Conservation (phyloP, 2,888 invertebrate species). For the Drosophila buzzatii region DNA sequence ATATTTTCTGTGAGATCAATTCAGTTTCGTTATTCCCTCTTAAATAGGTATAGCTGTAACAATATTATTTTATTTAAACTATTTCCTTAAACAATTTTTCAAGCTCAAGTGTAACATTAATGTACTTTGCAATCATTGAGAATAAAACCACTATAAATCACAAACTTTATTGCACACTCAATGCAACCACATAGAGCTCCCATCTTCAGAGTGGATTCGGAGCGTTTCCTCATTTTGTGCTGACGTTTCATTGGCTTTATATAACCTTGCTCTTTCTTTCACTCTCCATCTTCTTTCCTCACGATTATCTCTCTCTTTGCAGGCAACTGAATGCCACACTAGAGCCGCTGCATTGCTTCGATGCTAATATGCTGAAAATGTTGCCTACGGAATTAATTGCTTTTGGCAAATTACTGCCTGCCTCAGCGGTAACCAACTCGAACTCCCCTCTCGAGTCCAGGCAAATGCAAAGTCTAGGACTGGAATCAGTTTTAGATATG, state of each 20-base stretch:
- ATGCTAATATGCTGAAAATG: conserved; percentile 84
- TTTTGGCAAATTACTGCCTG: conserved; percentile 84
- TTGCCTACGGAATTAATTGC: conserved; percentile 85
- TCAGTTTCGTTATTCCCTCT: not conserved
- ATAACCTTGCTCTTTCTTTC: not conserved
- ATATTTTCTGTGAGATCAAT: not conserved
- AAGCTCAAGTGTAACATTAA: not conserved
- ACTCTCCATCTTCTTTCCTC: too few species aligned
- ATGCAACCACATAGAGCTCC: not conserved
- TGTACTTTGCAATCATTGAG: not conserved
- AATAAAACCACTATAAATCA: not conserved
- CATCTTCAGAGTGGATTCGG: not conserved
- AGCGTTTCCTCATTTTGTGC: conserved; percentile 26
- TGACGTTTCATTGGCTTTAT: conserved; percentile 35
- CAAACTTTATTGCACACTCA: conserved; percentile 8
- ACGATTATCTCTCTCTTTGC: conserved; percentile 2
- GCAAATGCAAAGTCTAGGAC: conserved; percentile 56
- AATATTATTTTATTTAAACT: too few species aligned
- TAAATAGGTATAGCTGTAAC: not conserved
- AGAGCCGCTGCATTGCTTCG: conserved; percentile 83
- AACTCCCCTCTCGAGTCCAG: conserved; percentile 43
- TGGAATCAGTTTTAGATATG: conserved; percentile 29
- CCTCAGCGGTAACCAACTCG: conserved; percentile 45
- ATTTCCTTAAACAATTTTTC: not conserved
- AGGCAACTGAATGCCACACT: conserved; percentile 85